Evolutionary conservation across 2,888 invertebrate genomes (phyloP), one percentile per base, ranked within the genome.

Genomic region (Helleia helle): DNA sequence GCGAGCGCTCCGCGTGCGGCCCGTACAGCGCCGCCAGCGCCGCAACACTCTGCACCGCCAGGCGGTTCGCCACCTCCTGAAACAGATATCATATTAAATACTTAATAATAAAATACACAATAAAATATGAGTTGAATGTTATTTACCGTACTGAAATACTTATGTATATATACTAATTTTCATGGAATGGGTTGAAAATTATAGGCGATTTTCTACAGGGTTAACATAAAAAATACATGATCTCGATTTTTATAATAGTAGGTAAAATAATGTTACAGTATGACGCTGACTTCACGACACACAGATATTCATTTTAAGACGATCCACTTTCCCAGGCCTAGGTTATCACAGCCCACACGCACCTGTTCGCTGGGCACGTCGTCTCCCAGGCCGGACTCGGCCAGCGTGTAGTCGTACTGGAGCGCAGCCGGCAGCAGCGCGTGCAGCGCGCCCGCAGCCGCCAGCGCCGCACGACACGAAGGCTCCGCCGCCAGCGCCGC

Each of bases 381-480:
- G 14, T 91, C 90, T 54, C 95, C 93, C 0, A 98, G 94, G 0
- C 98, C 99, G 38, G 97, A 95, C 83, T 99, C 99, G 43, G 97
- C 94, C 53, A 99, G 86, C 3, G 99, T 99, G 76, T 93, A 99
- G 81, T 99, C 99, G 72, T 97, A 99, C 46, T 92, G 92, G 71
- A 99, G 95, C 70, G 95, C 91, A 55, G 94, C 93, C 0, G 94
- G 88, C 26, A 99, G 74, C 38, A 99, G 80, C 58, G 97, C 96
- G 93, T 96, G 99, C 2, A 99, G 69, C 0, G 93, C 94, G 5
- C 98, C 99, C 1, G 93, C 90, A 48, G 92, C 90, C 7, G 95
- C 87, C 18, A 97, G 74, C 62, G 91, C 91, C 67, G 92, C 88
- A 71, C 99, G 97, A 15, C 98, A 88, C 51, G 91, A 89, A 37